A percentile compares a stretch with the other conserved stretches of the same genome.
Evolutionary conservation across 2,797 vertebrate genomes (phyloP).

Genomic region (Catamblyrhynchus diadema): DNA sequence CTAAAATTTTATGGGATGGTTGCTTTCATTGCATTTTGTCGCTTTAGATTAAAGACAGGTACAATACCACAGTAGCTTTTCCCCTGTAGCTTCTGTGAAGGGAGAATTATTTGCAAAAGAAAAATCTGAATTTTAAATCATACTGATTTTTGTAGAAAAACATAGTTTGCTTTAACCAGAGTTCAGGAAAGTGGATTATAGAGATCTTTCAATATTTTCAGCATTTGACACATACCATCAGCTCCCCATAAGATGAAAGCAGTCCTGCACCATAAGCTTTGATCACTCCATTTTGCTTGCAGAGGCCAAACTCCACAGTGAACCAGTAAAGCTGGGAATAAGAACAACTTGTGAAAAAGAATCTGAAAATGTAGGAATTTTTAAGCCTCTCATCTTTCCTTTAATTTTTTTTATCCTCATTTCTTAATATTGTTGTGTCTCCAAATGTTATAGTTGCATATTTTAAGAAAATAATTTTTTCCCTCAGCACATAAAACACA

Average conservation of each 20-base stretch:
- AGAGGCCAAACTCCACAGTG: constrained; percentile 85
- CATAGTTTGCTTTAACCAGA: not conserved
- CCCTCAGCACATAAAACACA: not conserved
- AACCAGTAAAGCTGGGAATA: constrained; percentile 83
- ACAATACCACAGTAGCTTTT: not conserved
- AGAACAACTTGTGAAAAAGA: not conserved
- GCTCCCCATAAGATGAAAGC: constrained; percentile 83
- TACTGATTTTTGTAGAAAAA: not conserved
- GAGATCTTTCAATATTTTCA: not conserved
- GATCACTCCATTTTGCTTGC: constrained; percentile 79
- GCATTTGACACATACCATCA: constrained; percentile 69
- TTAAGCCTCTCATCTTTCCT: not conserved
- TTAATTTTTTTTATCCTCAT: not conserved
- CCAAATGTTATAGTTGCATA: not conserved
- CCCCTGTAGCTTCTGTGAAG: not conserved
- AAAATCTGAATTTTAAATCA: not conserved
- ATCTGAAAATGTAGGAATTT: not conserved
- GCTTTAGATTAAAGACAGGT: not conserved
- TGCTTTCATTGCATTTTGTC: not conserved
- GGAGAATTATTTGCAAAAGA: not conserved
- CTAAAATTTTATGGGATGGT: not conserved
- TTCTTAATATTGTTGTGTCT: not conserved
- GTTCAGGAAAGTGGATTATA: not conserved
- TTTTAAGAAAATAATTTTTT: not conserved
- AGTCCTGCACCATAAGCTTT: constrained; percentile 84